A percentile compares a stretch with the other conserved stretches of the same genome.
Conservation (phyloP, 2,888 invertebrate genomes). For the Campaea margaritaria region DNA sequence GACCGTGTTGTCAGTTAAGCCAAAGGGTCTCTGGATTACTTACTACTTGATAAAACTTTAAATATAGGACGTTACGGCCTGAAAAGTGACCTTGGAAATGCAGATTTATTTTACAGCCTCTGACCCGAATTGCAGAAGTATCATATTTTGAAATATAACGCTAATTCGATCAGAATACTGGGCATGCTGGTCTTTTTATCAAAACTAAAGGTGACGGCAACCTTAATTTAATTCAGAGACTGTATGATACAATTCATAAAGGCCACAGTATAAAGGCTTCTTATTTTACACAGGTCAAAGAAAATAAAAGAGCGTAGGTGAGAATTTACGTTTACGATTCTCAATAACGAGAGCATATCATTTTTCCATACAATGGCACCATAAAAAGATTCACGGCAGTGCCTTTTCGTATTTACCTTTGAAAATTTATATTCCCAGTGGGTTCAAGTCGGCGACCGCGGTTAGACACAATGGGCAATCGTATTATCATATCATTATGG, state of each 20-base stretch:
- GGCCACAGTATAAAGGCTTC: conserved; percentile 4
- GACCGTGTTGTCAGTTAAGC: conserved; percentile 82
- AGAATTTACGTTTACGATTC: conserved; percentile 59
- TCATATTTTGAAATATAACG: too few species aligned
- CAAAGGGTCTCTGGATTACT: conserved; percentile 78
- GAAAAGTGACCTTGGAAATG: conserved; percentile 1
- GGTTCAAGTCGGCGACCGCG: conserved; percentile 71
- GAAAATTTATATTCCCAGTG: conserved; percentile 79
- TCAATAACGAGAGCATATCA: conserved; percentile 65
- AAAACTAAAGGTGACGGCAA: background rate
- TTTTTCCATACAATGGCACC: conserved; percentile 69
- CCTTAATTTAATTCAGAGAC: background rate
- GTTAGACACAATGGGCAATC: conserved; percentile 77
- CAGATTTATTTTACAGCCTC: too few species aligned
- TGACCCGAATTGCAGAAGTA: too few species aligned
- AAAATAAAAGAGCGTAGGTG: conserved; percentile 52
- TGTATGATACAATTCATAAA: background rate
- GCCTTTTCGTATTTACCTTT: conserved; percentile 78
- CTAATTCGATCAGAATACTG: too few species aligned
- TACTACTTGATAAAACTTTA: conserved; percentile 75
- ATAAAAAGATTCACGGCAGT: conserved; percentile 74
- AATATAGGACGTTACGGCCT: conserved; percentile 50
- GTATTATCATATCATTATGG: conserved; percentile 80
- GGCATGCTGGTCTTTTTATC: too few species aligned
- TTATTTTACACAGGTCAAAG: conserved; percentile 31